These are phyloP conservation scores for Scalopus aquaticus DNA, from an alignment of 2,113 vertebrate genomes.

Conservation along the genomic window DNA sequence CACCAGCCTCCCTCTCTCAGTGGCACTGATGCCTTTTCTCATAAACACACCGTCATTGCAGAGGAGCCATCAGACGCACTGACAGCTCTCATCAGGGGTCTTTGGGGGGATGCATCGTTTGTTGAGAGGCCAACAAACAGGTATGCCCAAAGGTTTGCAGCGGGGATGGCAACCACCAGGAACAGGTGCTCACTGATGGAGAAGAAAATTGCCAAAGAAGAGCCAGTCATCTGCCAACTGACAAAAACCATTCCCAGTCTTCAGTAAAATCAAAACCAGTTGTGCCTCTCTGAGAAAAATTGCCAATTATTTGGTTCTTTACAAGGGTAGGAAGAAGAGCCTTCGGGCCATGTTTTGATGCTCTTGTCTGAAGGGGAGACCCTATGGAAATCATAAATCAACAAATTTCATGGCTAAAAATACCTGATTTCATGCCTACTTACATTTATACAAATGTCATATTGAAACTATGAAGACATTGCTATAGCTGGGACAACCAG, in stretches of 20 bases:
- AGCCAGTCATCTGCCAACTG: background rate
- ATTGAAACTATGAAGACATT: conserved; percentile 12
- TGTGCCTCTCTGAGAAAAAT: conserved; percentile 42
- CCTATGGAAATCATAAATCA: conserved; percentile 69
- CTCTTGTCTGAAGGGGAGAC: conserved; percentile 40
- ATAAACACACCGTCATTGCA: background rate
- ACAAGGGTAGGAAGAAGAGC: conserved; percentile 39
- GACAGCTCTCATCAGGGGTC: background rate
- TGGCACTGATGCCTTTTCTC: background rate
- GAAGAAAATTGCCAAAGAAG: background rate
- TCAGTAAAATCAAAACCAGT: conserved; percentile 60
- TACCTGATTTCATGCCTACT: conserved; percentile 69
- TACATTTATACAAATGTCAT: conserved; percentile 56
- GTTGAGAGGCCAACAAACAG: background rate
- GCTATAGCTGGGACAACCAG: background rate
- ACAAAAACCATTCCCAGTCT: background rate
- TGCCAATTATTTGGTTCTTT: conserved; percentile 62
- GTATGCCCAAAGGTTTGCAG: background rate
- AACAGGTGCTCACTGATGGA: background rate
- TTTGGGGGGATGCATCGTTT: background rate
- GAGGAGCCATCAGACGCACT: background rate
- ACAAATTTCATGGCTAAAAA: conserved; percentile 71
- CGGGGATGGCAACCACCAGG: background rate
- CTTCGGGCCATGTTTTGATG: conserved; percentile 47
- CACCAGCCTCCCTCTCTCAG: background rate